phyloP scores from a whole-genome alignment of 2,888 invertebrate species.

The Micropterix aruncella region DNA sequence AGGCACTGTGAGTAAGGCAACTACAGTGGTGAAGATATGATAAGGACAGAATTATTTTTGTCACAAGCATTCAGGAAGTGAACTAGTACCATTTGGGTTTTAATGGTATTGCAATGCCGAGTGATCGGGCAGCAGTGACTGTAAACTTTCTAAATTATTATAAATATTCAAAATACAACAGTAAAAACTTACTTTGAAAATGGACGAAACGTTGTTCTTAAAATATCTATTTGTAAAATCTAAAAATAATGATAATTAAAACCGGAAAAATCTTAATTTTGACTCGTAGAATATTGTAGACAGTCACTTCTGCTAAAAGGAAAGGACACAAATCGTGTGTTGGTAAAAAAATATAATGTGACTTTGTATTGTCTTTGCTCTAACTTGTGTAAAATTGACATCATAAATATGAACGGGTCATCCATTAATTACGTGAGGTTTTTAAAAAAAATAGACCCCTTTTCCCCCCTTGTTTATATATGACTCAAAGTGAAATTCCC shows the following conservation, averaged over 20 bases:
- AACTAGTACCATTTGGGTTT: neutral
- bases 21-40: conserved; percentile 61
- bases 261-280: neutral
- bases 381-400: neutral
- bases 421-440: no score
- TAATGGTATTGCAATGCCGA: neutral
- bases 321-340: neutral
- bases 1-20: conserved; percentile 80
- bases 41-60: conserved; percentile 16
- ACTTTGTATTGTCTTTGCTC: neutral
- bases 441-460: no score
- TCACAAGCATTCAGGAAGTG: conserved; percentile 4
- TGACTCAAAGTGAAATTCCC: no score
- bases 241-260: neutral
- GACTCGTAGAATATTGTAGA: neutral
- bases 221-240: neutral
- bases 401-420: neutral
- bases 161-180: neutral
- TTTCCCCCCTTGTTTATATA: no score
- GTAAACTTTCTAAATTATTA: neutral
- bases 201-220: conserved; percentile 2
- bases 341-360: neutral
- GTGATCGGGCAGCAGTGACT: neutral
- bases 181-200: neutral
- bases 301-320: neutral